A percentile compares a stretch with the other conserved stretches of the same genome.
These are phyloP conservation scores for Podarcis lilfordi DNA, from an alignment of 2,797 vertebrate species.

Conservation along the genomic window DNA sequence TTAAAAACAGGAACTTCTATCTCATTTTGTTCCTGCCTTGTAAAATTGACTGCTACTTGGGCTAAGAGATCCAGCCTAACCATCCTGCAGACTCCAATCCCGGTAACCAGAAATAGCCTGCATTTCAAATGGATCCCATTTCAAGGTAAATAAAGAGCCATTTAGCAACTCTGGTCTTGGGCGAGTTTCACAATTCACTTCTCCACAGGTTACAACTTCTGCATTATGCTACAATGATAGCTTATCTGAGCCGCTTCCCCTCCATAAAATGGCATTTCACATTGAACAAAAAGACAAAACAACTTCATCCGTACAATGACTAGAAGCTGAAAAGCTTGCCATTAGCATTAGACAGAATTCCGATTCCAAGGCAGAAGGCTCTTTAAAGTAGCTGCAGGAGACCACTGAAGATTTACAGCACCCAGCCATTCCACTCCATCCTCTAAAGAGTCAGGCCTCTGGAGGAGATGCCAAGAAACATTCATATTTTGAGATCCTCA, in stretches of 20 bases:
- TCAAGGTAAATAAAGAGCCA: slow-evolving; percentile 63
- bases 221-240: slow-evolving; percentile 36
- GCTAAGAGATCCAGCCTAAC: slow-evolving; percentile 38
- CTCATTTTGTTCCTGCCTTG: neutral
- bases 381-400: neutral
- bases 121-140: slow-evolving; percentile 51
- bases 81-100: slow-evolving; percentile 11
- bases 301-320: slow-evolving; percentile 33
- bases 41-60: slow-evolving; percentile 1
- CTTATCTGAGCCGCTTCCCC: slow-evolving; percentile 32
- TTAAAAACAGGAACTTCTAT: neutral
- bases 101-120: slow-evolving; percentile 12
- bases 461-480: neutral
- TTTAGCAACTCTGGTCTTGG: slow-evolving; percentile 54
- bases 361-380: slow-evolving; percentile 15
- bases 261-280: slow-evolving; percentile 42
- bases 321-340: slow-evolving; percentile 16
- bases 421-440: neutral
- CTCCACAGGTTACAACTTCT: slow-evolving; percentile 56
- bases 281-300: slow-evolving; percentile 49
- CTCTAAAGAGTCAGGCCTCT: neutral
- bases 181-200: slow-evolving; percentile 49
- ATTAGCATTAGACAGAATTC: slow-evolving; percentile 3
- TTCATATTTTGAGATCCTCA: neutral
- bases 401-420: neutral